A percentile compares a stretch with the other conserved stretches of the same genome.
phyloP scores from a whole-genome alignment of 2,888 invertebrate species.

The Cacoxenus indagator region DNA sequence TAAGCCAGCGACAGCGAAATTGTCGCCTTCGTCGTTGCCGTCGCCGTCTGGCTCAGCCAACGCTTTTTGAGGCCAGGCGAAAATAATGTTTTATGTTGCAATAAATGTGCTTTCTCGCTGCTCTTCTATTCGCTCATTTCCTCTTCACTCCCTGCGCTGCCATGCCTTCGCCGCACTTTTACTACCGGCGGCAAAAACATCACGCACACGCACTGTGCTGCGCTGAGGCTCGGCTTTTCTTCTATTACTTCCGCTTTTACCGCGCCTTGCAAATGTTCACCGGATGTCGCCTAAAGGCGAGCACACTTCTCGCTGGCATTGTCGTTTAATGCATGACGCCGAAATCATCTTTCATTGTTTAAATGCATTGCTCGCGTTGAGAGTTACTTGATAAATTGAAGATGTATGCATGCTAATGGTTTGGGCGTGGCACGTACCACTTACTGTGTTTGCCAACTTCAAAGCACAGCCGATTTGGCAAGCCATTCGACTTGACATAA shows the following conservation, averaged over 20 bases:
- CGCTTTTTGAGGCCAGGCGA: conserved; percentile 55
- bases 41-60: neutral
- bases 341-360: conserved; percentile 28
- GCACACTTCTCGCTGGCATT: neutral
- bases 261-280: neutral
- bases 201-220: neutral
- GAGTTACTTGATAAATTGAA: conserved; percentile 18
- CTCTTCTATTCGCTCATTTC: neutral
- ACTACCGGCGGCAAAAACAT: neutral
- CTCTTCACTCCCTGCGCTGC: neutral
- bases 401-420: conserved; percentile 13
- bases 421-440: neutral
- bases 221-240: neutral
- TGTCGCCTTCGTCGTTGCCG: neutral
- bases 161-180: neutral
- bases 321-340: neutral
- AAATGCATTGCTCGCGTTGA: conserved; percentile 25
- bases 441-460: neutral
- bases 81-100: conserved; percentile 63
- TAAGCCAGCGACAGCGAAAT: neutral
- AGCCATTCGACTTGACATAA: conserved; percentile 10
- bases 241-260: neutral
- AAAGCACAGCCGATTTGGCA: neutral
- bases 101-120: conserved; percentile 49
- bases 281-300: conserved; percentile 1